These are phyloP conservation scores for Buphagus erythrorhynchus DNA, from an alignment of 2,797 vertebrate genomes.

Conservation along the genomic window DNA sequence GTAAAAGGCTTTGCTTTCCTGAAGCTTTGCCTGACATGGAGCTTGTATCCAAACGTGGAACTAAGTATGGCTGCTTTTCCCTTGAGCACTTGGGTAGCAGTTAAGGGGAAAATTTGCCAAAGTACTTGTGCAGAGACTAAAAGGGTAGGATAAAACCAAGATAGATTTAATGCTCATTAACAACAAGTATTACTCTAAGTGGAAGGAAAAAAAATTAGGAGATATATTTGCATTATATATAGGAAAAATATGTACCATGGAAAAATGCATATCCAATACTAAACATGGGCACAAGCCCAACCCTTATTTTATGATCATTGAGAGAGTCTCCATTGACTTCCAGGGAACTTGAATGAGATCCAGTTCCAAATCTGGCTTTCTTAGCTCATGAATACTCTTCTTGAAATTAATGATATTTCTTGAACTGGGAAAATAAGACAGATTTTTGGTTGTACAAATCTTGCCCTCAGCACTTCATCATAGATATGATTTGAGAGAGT, in stretches of 20 bases:
- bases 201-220: background rate
- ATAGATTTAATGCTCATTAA: background rate
- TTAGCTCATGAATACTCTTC: background rate
- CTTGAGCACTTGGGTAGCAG: background rate
- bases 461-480: background rate
- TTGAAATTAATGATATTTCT: background rate
- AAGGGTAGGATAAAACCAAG: background rate
- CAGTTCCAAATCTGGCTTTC: constrained; percentile 25
- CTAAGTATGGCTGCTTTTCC: background rate
- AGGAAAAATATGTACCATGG: background rate
- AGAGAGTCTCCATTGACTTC: background rate
- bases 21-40: background rate
- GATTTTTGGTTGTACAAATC: background rate
- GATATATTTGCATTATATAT: background rate
- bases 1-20: background rate
- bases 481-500: background rate
- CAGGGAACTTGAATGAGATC: background rate
- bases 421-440: background rate
- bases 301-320: background rate
- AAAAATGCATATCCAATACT: background rate
- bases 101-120: background rate
- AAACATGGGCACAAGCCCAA: background rate
- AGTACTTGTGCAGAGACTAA: background rate
- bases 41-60: background rate
- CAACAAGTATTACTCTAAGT: background rate